phyloP scores from a whole-genome alignment of 1,140 invertebrate genomes.

The Drosophila kanapiae region DNA sequence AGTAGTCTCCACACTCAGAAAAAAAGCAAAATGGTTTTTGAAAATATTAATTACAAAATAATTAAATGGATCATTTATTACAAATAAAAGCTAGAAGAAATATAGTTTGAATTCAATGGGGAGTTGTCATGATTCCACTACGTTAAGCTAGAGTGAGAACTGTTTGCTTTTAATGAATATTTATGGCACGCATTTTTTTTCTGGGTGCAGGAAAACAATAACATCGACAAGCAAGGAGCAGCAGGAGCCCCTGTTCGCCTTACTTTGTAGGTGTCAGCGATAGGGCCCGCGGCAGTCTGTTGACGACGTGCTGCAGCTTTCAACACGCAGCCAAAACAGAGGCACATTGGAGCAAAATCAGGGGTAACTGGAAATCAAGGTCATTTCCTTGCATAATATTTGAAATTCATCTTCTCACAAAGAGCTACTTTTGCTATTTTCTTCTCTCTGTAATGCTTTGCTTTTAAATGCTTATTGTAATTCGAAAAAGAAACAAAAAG shows the following conservation, averaged over 20 bases:
- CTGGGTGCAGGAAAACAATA: not conserved
- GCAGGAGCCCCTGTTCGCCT: conserved; percentile 25
- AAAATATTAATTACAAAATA: not conserved
- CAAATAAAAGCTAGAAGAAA: not conserved
- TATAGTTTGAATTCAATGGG: not conserved
- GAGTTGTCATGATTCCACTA: too few relatives aligned
- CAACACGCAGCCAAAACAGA: conserved; percentile 10
- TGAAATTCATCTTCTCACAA: not conserved
- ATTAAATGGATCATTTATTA: not conserved
- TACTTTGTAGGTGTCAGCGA: conserved; percentile 65
- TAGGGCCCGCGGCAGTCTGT: conserved; percentile 51
- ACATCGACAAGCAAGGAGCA: conserved; percentile 29
- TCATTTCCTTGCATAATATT: accelerated
- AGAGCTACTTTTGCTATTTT: too few relatives aligned
- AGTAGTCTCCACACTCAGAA: conserved; percentile 1
- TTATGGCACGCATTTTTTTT: not conserved
- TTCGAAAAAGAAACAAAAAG: not conserved
- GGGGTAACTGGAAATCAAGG: not conserved
- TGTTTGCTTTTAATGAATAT: not conserved
- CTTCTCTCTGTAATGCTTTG: not conserved
- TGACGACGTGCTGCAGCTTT: conserved; percentile 55
- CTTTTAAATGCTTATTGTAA: not conserved
- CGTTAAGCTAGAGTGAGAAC: not conserved
- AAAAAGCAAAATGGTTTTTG: not conserved
- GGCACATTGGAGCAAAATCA: conserved; percentile 7